Base-by-base conservation (phyloP, 2,888 invertebrate species). In the Cephus pygmeus region DNA sequence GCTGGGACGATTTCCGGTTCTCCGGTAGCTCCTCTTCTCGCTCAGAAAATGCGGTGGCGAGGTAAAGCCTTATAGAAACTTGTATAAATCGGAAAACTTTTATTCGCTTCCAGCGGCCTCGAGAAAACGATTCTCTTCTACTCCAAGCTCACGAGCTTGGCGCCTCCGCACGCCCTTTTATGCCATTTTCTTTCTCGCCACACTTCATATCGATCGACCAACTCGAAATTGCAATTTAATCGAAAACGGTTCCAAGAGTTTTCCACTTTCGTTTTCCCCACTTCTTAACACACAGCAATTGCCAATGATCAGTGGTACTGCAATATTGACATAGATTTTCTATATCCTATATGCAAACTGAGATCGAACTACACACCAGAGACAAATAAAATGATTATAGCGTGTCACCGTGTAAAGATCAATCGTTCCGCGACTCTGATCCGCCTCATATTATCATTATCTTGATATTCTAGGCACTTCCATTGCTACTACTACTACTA, bases 71-170 rank as follows among this genome's bases (percentile, higher is more conserved):
- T 81, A 81, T 86, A 87, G 87, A 88, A 88, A 86, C 80, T 86
- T 87, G 83, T 82, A 80, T 79, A 81, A 80, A 87, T 87, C 85
- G 85, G 82, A 82, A 85, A 88, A 88, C 85, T 88, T 88, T 87
- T 85, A 85, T 87, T 87, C 85, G 85, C 83, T 87, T 85, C 81
- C 80, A 56, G 56, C 71, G 3, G 71, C 31, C 30, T 71, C 30
- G 30, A 71, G 31, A 33, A 31, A 69, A 68, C 31, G 40, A 40
- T 40, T 77, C 71, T 69, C 33, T 75, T 36, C 11, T 73, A 33
- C 11, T 34, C 15, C 15, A 12, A 71, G 11, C 56, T 6, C 23
- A 33, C 36, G 71, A 40, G 34, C 33, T 76, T 4, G 40, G 33
- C 73, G 30, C 40, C 30, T 4, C n/a, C 69, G 11, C 15, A 12